Evolutionary conservation across 2,797 vertebrate genomes (phyloP), one percentile per base, ranked within the genome.

Genomic region (Aselliscus stoliczkanus): DNA sequence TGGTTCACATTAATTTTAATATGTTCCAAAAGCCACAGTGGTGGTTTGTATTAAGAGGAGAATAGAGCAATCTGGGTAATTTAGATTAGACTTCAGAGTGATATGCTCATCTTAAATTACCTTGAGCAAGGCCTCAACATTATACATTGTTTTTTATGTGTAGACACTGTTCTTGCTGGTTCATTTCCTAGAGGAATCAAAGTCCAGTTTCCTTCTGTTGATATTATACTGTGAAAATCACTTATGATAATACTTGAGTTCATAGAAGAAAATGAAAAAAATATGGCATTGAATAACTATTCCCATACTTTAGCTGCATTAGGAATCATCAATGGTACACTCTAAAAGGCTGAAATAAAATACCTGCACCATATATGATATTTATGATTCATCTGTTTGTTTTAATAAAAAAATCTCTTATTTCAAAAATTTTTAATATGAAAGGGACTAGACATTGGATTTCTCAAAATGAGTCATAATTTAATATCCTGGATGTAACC

Each of bases 361-460:
- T 93, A 91, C 69, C 31, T 80, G 80, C 75, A 47, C 29, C 58
- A 70, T 82, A 64, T 70, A 76, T 44, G 47, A 58, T 56, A 93
- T 54, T 94, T 67, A 67, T 88, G 79, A 67, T 29, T 95, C 52
- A 97, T 81, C 69, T 90, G 76, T 95, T 95, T 81, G 27, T 93
- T 95, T 97, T 90, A 88, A 95, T 88, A 52, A 92, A 89, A 76
- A 81, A 52, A 62, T 79, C 17, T 60, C 25, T 86, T 92, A 67
- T 87, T 97, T 95, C 62, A 92, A 81, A 96, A 84, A 79, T 42
- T 93, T 96, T 93, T 95, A 94, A 88, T 94, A 67, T 72, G 52
- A 96, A 97, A 96, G 65, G 34, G n/a, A 54, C n/a, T 90, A 94
- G n/a, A 87, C 77, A 95, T 31, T 72, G n/a, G 14, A 94, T 94